phyloP scores from a whole-genome alignment of 2,113 vertebrate genomes.

The Hemibagrus wyckioides region DNA sequence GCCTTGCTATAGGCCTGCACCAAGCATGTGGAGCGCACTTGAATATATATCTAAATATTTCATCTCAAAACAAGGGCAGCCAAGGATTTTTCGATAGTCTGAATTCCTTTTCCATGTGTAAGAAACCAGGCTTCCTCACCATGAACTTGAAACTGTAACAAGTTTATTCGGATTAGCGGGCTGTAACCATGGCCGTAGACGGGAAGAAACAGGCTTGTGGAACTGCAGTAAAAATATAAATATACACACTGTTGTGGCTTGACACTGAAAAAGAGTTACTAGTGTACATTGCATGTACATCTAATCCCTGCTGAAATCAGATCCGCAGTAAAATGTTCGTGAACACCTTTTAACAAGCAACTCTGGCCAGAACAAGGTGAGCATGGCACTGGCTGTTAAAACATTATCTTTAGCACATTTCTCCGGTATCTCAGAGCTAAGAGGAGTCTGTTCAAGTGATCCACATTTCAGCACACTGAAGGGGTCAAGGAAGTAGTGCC shows the following conservation, averaged over 20 bases:
- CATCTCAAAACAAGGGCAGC: constrained; percentile 50
- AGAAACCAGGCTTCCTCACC: constrained; percentile 41
- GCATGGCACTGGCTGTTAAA: constrained; percentile 37
- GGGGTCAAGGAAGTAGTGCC: constrained; percentile 47
- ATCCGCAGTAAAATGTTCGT: constrained; percentile 7
- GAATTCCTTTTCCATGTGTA: constrained; percentile 52
- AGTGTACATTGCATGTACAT: background rate
- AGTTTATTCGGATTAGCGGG: constrained; percentile 40
- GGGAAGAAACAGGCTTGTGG: constrained; percentile 10
- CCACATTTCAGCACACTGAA: constrained; percentile 50
- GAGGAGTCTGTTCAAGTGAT: constrained; percentile 48
- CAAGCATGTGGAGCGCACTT: constrained; percentile 17
- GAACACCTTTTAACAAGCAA: constrained; percentile 27
- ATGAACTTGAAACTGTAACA: constrained; percentile 39
- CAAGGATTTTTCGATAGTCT: constrained; percentile 48
- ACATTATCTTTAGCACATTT: constrained; percentile 50
- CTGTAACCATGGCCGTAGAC: constrained; percentile 37
- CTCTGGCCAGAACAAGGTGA: constrained; percentile 27
- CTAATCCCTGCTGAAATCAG: constrained; percentile 24
- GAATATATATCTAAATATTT: constrained; percentile 52
- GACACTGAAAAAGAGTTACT: background rate
- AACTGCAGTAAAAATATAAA: constrained; percentile 39
- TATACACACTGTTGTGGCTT: constrained; percentile 18
- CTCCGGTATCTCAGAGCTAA: constrained; percentile 47
- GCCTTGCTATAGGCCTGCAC: constrained; percentile 30